Evolutionary conservation across 2,113 vertebrate species (phyloP).

Genomic region (Seriola dumerili): DNA sequence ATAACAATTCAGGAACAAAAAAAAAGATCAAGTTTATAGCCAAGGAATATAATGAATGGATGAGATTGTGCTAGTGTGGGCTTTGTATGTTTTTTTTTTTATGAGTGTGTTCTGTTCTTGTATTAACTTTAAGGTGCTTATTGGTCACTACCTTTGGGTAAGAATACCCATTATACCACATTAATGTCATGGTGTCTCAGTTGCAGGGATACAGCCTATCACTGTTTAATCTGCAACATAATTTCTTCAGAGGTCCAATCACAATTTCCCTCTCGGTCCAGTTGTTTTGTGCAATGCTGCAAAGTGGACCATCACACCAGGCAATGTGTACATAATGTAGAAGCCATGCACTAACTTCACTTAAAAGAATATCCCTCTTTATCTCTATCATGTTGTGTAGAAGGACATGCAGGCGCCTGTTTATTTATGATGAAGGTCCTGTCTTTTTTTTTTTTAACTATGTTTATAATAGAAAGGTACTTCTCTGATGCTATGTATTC

Average conservation of each 20-base stretch:
- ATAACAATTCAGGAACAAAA: conserved; percentile 59
- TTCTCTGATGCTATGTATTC: conserved; percentile 67
- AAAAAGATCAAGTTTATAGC: conserved; percentile 54
- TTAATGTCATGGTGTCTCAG: conserved; percentile 42
- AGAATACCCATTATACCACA: conserved; percentile 42
- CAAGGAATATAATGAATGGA: conserved; percentile 56
- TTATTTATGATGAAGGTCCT: conserved; percentile 86
- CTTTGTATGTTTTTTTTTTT: conserved; percentile 61
- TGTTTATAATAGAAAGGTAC: conserved; percentile 81
- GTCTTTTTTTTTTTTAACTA: conserved; percentile 63
- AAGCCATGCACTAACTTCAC: conserved; percentile 86
- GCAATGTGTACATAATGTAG: conserved; percentile 81
- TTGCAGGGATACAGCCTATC: conserved; percentile 56
- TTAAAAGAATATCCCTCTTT: conserved; percentile 73
- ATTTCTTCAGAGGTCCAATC: conserved; percentile 67
- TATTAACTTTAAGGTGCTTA: conserved; percentile 78
- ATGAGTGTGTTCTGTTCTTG: conserved; percentile 59
- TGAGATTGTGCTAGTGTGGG: conserved; percentile 60
- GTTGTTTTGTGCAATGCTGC: conserved; percentile 58
- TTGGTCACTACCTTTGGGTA: conserved; percentile 49
- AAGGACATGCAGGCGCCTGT: conserved; percentile 82
- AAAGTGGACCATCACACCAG: conserved; percentile 57
- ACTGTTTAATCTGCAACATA: conserved; percentile 39
- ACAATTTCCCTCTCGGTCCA: conserved; percentile 54
- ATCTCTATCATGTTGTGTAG: conserved; percentile 76